Evolutionary conservation across 1,140 invertebrate species (phyloP).

Genomic region (Sinella curviseta): DNA sequence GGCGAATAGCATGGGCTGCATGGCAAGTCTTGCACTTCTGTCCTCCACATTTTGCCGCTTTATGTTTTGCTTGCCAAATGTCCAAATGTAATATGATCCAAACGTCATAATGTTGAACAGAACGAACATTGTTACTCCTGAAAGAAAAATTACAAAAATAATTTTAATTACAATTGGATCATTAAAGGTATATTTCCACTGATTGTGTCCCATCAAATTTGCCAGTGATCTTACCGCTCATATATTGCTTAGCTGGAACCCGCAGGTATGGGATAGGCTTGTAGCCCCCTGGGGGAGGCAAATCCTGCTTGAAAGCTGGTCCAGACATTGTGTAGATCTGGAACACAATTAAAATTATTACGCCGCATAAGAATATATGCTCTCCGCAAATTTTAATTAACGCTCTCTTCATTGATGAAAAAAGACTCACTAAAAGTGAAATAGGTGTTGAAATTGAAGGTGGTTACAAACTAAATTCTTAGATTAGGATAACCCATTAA

Average conservation of each 20-base stretch:
- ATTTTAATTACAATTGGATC: constrained; percentile 12
- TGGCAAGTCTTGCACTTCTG: constrained; percentile 69
- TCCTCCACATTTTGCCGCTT: constrained; percentile 68
- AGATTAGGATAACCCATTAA: too few relatives aligned
- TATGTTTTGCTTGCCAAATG: constrained; percentile 59
- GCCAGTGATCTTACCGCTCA: constrained; percentile 66
- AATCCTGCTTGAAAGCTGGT: constrained; percentile 65
- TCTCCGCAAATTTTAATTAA: not conserved
- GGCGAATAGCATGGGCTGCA: constrained; percentile 73
- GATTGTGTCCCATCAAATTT: not conserved
- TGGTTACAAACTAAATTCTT: too few relatives aligned
- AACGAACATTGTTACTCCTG: constrained; percentile 63
- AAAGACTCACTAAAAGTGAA: not conserved
- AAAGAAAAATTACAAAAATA: constrained; percentile 39
- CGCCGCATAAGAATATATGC: not conserved
- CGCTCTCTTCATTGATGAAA: not conserved
- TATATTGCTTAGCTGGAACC: constrained; percentile 66
- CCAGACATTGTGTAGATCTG: not conserved
- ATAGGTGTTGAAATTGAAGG: too few relatives aligned
- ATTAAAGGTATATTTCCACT: not conserved
- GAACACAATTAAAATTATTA: not conserved
- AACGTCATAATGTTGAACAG: constrained; percentile 64
- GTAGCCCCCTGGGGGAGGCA: constrained; percentile 83
- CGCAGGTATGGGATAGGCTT: constrained; percentile 70
- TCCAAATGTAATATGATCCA: constrained; percentile 62